These are phyloP conservation scores for Polyploca ridens DNA, from an alignment of 2,888 invertebrate species.

Conservation along the genomic window DNA sequence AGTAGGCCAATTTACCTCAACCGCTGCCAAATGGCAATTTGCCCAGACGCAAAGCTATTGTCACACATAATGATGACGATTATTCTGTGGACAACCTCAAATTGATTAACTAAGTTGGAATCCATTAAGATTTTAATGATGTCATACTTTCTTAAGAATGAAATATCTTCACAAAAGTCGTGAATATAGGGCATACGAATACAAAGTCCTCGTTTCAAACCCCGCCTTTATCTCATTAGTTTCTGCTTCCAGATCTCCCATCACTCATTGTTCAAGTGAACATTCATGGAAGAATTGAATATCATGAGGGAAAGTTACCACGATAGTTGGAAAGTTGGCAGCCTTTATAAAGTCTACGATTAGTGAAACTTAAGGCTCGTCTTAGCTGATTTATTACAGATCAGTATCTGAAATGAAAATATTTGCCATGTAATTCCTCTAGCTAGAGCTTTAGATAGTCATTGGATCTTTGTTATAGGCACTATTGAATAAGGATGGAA, in stretches of 20 bases:
- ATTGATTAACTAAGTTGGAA: background rate
- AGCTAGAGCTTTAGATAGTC: background rate
- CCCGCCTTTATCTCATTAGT: constrained; percentile 42
- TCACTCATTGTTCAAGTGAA: constrained; percentile 39
- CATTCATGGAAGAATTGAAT: constrained; percentile 7
- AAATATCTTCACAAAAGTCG: constrained; percentile 27
- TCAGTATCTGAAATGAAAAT: background rate
- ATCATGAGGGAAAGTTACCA: constrained; percentile 25
- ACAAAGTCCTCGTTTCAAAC: constrained; percentile 15
- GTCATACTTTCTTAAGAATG: constrained; percentile 25
- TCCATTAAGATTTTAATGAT: background rate
- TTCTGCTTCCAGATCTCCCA: constrained; percentile 36
- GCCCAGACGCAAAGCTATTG: background rate
- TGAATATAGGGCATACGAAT: constrained; percentile 29
- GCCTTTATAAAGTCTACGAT: constrained; percentile 7
- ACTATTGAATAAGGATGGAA: too few species aligned
- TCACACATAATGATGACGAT: background rate
- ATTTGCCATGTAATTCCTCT: background rate
- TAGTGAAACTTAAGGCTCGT: background rate
- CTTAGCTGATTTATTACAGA: background rate
- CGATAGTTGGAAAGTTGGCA: constrained; percentile 10
- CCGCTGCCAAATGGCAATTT: background rate
- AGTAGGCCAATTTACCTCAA: background rate
- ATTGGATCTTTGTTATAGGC: too few species aligned
- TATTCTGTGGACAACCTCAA: background rate